phyloP scores from a whole-genome alignment of 1,140 invertebrate genomes.

The Tyrophagus putrescentiae region DNA sequence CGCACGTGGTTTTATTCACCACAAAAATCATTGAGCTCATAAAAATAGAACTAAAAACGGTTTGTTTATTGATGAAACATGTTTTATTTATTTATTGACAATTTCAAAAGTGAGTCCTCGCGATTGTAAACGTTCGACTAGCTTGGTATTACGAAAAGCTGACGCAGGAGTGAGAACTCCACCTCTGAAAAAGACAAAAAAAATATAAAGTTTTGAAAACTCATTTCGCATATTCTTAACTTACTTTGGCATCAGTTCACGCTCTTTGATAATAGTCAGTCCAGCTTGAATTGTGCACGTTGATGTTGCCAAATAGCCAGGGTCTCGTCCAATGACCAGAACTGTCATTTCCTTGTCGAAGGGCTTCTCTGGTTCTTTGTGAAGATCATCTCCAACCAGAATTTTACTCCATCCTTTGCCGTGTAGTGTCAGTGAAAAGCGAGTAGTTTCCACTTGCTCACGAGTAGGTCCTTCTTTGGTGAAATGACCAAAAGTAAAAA shows the following conservation, averaged over 20 bases:
- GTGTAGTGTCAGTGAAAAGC: background rate
- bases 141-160: background rate
- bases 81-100: background rate
- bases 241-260: slow-evolving; percentile 30
- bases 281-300: background rate
- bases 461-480: slow-evolving; percentile 14
- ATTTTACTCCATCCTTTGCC: background rate
- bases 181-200: background rate
- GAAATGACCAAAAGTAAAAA: slow-evolving; percentile 8
- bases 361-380: slow-evolving; percentile 33
- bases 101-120: background rate
- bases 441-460: background rate
- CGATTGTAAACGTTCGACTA: background rate
- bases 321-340: background rate
- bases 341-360: background rate
- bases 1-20: too few relatives aligned
- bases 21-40: too few relatives aligned
- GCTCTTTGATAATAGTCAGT: background rate
- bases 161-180: slow-evolving; percentile 6
- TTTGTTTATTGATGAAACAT: too few relatives aligned
- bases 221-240: slow-evolving; percentile 32
- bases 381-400: slow-evolving; percentile 34
- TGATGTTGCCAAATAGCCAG: background rate
- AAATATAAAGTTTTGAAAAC: background rate
- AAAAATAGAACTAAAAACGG: too few relatives aligned